phyloP scores from a whole-genome alignment of 2,888 invertebrate species.

The Ectemnius cavifrons region DNA sequence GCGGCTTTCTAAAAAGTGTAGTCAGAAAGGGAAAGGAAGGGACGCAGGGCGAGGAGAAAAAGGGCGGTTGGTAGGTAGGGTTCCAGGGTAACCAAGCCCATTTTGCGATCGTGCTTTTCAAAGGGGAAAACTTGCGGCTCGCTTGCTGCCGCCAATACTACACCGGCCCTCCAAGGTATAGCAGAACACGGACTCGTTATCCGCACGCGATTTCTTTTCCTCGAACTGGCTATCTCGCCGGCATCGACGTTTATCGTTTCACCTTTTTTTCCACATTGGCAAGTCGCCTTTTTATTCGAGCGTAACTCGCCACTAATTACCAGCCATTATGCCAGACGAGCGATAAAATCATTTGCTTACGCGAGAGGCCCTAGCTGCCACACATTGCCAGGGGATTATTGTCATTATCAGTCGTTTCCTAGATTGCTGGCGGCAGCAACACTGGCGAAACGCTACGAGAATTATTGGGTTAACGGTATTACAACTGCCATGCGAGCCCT shows the following conservation, averaged over 20 bases:
- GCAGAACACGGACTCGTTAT: conserved; percentile 56
- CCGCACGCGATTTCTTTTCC: conserved; percentile 68
- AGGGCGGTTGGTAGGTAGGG: too few relatives aligned
- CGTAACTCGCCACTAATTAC: conserved; percentile 44
- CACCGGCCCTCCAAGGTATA: conserved; percentile 31
- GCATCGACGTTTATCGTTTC: conserved; percentile 52
- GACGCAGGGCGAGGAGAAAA: conserved; percentile 6
- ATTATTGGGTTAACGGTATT: conserved; percentile 33
- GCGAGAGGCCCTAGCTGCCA: not conserved
- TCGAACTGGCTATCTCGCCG: conserved; percentile 56
- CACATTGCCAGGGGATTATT: conserved; percentile 2
- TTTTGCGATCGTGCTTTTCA: conserved; percentile 31
- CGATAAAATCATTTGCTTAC: conserved; percentile 16
- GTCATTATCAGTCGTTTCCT: conserved; percentile 11
- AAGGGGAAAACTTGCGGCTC: conserved; percentile 34
- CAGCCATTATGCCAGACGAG: conserved; percentile 20
- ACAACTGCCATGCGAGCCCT: not conserved
- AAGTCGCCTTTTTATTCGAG: conserved; percentile 30
- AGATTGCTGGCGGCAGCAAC: conserved; percentile 15
- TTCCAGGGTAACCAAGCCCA: conserved; percentile 12
- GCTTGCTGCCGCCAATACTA: conserved; percentile 21
- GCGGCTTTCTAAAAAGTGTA: conserved; percentile 1
- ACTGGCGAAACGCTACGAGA: not conserved
- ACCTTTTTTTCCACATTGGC: conserved; percentile 20
- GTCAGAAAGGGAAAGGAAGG: conserved; percentile 1